These are phyloP conservation scores for Lutra lutra DNA, from an alignment of 2,797 vertebrate species.

Conservation along the genomic window DNA sequence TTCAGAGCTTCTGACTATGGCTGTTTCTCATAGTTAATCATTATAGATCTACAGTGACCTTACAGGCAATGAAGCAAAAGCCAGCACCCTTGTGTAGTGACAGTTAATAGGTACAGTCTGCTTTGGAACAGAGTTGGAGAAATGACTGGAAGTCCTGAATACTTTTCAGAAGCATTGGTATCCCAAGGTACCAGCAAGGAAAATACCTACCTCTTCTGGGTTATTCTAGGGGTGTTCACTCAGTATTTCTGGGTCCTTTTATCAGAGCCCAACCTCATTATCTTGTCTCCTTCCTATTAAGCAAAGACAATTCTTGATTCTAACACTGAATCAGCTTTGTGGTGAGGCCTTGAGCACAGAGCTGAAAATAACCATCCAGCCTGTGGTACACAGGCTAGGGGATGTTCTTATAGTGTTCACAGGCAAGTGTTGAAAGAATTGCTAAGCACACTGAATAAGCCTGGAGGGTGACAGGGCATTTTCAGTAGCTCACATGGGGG, in stretches of 20 bases:
- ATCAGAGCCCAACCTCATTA: neutral
- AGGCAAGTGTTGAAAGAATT: neutral
- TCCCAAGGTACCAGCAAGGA: neutral
- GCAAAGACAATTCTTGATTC: neutral
- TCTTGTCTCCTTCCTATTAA: neutral
- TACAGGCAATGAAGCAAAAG: neutral
- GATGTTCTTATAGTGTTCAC: neutral
- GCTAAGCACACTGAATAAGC: neutral
- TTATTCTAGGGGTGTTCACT: neutral
- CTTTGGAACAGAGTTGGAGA: neutral
- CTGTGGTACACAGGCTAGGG: neutral
- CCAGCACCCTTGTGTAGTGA: neutral
- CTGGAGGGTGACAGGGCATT: neutral
- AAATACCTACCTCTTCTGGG: neutral
- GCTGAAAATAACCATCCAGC: neutral
- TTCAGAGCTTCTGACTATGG: neutral
- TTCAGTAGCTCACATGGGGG: neutral
- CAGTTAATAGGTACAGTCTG: neutral
- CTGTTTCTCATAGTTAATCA: neutral
- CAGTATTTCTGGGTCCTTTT: neutral
- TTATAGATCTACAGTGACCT: neutral
- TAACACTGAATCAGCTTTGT: neutral
- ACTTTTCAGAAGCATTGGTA: neutral
- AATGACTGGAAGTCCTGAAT: neutral
- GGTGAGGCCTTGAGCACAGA: neutral